Conservation (phyloP, 2,113 vertebrate genomes). For the Tor tambroides region DNA sequence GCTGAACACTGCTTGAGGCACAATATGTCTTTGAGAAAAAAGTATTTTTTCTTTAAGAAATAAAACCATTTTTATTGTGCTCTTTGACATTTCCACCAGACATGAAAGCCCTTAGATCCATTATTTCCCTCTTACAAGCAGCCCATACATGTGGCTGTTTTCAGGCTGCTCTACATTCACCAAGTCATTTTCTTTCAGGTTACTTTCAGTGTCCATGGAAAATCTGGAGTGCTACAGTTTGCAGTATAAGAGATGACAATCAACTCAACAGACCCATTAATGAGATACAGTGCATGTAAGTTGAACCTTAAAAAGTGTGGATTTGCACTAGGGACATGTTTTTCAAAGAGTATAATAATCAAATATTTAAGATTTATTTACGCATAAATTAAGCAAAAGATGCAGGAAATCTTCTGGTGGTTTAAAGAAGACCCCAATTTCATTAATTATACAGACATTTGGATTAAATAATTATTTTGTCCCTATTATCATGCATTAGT, state of each 20-base stretch:
- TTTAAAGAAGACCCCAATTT: slow-evolving; percentile 1
- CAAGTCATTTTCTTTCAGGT: slow-evolving; percentile 15
- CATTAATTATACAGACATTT: slow-evolving; percentile 32
- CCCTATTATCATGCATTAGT: slow-evolving; percentile 35
- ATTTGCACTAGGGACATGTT: not conserved
- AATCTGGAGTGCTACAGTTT: slow-evolving; percentile 61
- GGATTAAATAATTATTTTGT: slow-evolving; percentile 26
- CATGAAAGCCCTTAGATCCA: slow-evolving; percentile 60
- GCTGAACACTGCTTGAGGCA: not conserved
- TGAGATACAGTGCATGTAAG: slow-evolving; percentile 28
- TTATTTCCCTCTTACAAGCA: slow-evolving; percentile 37
- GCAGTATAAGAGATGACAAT: slow-evolving; percentile 44
- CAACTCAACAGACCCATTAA: slow-evolving; percentile 16
- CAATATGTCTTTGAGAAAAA: slow-evolving; percentile 35
- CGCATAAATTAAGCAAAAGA: slow-evolving; percentile 4
- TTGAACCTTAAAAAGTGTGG: not conserved
- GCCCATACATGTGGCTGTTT: slow-evolving; percentile 22
- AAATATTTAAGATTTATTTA: slow-evolving; percentile 17
- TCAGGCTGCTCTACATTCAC: slow-evolving; percentile 44
- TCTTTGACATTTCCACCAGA: slow-evolving; percentile 64
- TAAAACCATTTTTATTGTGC: slow-evolving; percentile 63
- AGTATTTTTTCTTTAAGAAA: slow-evolving; percentile 55
- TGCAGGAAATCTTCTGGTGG: not conserved
- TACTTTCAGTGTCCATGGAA: slow-evolving; percentile 49
- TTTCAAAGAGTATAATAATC: not conserved